Conservation (phyloP, 2,797 vertebrate genomes). For the Anolis apletophallus region DNA sequence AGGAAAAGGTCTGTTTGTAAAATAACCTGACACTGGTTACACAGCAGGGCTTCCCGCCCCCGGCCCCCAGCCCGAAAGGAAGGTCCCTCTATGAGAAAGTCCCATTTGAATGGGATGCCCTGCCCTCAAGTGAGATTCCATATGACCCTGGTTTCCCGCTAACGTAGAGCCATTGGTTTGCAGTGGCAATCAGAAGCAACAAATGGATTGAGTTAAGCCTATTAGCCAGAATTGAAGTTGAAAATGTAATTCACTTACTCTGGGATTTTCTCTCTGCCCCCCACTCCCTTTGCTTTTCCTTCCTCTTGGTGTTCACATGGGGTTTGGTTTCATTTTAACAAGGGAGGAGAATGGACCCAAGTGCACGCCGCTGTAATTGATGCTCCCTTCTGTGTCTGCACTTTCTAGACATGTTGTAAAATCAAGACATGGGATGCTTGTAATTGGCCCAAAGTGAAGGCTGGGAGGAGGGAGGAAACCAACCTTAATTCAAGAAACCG, state of each 20-base stretch:
- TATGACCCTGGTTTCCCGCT: neutral
- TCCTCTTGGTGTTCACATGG: neutral
- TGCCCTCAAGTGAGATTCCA: neutral
- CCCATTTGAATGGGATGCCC: neutral
- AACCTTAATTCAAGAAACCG: neutral
- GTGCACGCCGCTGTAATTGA: neutral
- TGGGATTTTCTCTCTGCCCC: neutral
- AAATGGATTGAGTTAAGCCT: neutral
- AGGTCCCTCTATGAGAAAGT: neutral
- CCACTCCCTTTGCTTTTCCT: neutral
- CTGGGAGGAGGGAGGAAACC: neutral
- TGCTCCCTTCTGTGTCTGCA: neutral
- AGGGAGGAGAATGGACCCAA: neutral
- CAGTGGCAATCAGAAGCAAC: neutral
- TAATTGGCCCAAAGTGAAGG: neutral
- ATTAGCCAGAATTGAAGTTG: neutral
- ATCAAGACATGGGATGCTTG: too few relatives aligned
- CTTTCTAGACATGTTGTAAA: too few relatives aligned
- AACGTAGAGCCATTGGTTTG: neutral
- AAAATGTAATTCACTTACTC: neutral
- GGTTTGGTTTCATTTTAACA: neutral
- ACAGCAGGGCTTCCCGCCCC: neutral
- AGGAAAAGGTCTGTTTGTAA: slow-evolving; percentile 62
- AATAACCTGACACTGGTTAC: slow-evolving; percentile 45
- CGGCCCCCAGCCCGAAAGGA: neutral